phyloP scores from a whole-genome alignment of 2,113 vertebrate species.

The Arvicanthis niloticus region DNA sequence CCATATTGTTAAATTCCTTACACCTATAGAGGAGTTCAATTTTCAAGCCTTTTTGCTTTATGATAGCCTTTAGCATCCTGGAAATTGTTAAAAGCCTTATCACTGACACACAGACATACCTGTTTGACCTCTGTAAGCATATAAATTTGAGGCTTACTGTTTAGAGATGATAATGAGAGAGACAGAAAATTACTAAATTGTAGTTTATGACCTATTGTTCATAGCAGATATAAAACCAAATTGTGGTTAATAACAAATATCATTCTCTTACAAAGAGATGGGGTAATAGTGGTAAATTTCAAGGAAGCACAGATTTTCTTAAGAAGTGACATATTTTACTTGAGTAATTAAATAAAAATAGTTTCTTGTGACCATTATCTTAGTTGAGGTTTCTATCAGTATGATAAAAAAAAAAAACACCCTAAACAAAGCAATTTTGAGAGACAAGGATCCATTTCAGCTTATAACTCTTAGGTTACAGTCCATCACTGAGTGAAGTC shows the following conservation, averaged over 20 bases:
- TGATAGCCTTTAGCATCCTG: background rate
- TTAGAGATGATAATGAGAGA: conserved; percentile 44
- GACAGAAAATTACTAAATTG: background rate
- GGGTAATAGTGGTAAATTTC: background rate
- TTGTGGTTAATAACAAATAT: background rate
- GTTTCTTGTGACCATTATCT: background rate
- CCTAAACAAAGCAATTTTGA: background rate
- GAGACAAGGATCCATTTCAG: background rate
- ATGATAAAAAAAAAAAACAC: background rate
- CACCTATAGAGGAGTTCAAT: conserved; percentile 20
- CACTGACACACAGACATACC: background rate
- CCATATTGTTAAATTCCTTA: conserved; percentile 33
- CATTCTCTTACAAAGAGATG: background rate
- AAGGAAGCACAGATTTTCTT: background rate
- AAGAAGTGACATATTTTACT: conserved; percentile 16
- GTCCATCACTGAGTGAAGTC: background rate
- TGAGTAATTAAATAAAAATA: conserved; percentile 36
- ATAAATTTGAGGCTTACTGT: conserved; percentile 13
- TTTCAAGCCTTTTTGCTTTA: conserved; percentile 21
- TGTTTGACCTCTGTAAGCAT: background rate
- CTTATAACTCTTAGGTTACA: background rate
- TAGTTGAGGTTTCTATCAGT: background rate
- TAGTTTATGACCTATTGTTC: background rate
- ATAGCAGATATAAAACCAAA: background rate
- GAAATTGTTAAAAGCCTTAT: conserved; percentile 59